Evolutionary conservation across 2,113 vertebrate genomes (phyloP).

Genomic region (Camelus dromedarius): DNA sequence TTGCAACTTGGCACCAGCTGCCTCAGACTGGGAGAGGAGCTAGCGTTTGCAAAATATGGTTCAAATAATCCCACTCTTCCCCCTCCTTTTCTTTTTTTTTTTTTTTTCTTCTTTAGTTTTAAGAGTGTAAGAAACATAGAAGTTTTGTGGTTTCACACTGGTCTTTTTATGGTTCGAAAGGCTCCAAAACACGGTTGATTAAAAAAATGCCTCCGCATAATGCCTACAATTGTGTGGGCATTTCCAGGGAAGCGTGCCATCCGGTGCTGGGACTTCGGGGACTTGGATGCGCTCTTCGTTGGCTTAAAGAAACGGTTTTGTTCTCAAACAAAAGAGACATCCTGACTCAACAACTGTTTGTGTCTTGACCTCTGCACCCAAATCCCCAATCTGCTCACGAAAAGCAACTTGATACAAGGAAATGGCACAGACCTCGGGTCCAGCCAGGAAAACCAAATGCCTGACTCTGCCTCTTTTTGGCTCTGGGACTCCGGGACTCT

Average conservation of each 20-base stretch:
- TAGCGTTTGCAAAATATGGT: constrained; percentile 84
- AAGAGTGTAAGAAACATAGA: constrained; percentile 80
- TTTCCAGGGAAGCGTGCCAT: constrained; percentile 58
- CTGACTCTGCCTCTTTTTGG: not conserved
- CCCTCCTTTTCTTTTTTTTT: not conserved
- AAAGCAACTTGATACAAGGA: not conserved
- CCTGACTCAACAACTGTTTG: not conserved
- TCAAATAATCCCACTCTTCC: constrained; percentile 81
- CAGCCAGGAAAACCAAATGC: fast-evolving
- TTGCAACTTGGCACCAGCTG: constrained; percentile 82
- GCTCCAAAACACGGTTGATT: constrained; percentile 84
- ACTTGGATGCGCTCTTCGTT: fast-evolving
- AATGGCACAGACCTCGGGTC: fast-evolving
- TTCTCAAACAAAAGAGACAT: constrained; percentile 39
- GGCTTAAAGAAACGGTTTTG: constrained; percentile 30
- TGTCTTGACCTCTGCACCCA: not conserved
- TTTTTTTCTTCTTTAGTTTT: constrained; percentile 78
- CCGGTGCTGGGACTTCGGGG: not conserved
- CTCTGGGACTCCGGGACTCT: not conserved
- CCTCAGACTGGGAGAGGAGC: constrained; percentile 71
- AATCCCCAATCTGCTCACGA: not conserved
- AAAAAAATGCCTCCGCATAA: constrained; percentile 77
- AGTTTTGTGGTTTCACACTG: constrained; percentile 88
- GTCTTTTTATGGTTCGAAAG: constrained; percentile 85
- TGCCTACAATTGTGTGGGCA: constrained; percentile 73